These are phyloP conservation scores for Ictidomys tridecemlineatus DNA, from an alignment of 2,113 vertebrate genomes.

Conservation along the genomic window DNA sequence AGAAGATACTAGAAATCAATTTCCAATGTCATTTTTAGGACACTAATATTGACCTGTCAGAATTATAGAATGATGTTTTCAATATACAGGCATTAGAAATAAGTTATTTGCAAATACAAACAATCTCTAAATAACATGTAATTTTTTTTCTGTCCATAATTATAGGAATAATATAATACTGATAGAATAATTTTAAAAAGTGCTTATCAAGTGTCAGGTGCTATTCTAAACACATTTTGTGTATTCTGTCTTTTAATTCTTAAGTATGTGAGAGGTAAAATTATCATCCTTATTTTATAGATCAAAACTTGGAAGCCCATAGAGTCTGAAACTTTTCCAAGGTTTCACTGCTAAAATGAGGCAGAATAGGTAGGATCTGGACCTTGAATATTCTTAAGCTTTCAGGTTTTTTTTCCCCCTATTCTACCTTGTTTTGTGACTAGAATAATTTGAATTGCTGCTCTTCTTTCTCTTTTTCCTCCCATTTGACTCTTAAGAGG, in stretches of 20 bases:
- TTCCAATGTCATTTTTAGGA: conserved; percentile 43
- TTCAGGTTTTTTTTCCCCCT: not conserved
- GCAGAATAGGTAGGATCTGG: not conserved
- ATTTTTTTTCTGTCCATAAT: conserved; percentile 43
- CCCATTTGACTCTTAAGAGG: not conserved
- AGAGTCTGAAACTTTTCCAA: not conserved
- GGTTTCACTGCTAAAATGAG: not conserved
- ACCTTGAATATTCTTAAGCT: not conserved
- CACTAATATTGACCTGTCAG: conserved; percentile 13
- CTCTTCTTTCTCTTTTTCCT: not conserved
- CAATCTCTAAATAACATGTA: conserved; percentile 23
- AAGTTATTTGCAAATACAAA: conserved; percentile 16
- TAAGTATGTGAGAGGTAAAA: not conserved
- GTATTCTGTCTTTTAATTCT: conserved; percentile 27
- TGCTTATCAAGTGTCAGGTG: not conserved
- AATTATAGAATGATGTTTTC: conserved; percentile 43
- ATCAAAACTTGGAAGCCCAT: not conserved
- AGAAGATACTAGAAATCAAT: conserved; percentile 50
- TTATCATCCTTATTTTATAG: not conserved
- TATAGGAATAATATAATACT: not conserved
- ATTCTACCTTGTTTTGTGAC: not conserved
- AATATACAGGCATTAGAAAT: not conserved
- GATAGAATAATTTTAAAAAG: conserved; percentile 15
- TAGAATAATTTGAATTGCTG: conserved; percentile 10
- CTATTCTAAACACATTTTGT: conserved; percentile 33